Percentiles rank a stretch among this genome's conserved stretches.
phyloP scores from a whole-genome alignment of 1,140 invertebrate genomes.

The Pseudomyrmex gracilis region DNA sequence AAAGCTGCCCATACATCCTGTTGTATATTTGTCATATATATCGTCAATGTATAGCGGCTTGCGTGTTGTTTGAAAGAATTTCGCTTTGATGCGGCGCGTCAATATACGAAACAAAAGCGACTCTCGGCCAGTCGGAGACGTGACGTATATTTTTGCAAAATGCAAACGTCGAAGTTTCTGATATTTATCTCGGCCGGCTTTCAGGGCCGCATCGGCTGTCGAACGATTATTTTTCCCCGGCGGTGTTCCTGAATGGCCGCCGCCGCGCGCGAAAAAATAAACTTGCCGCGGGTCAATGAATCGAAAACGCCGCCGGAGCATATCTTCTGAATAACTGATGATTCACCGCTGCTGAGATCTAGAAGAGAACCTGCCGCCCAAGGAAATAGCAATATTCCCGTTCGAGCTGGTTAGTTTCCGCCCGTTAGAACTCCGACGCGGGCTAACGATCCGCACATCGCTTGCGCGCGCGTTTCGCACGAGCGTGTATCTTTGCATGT shows the following conservation, averaged over 20 bases:
- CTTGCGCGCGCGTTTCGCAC: not conserved
- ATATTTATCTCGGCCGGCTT: conserved; percentile 16
- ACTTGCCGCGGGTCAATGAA: conserved; percentile 41
- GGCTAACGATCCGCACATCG: not conserved
- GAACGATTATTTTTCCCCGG: conserved; percentile 56
- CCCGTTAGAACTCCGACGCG: not conserved
- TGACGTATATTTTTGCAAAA: conserved; percentile 32
- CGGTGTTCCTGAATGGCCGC: conserved; percentile 46
- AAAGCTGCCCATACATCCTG: conserved; percentile 19
- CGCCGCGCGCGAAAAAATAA: not conserved
- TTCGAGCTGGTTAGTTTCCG: conserved; percentile 20
- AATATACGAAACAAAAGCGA: conserved; percentile 19
- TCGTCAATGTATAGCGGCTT: not conserved
- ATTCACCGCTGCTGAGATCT: conserved; percentile 11
- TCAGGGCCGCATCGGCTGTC: conserved; percentile 24
- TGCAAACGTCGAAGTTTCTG: conserved; percentile 3
- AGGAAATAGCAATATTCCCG: not conserved
- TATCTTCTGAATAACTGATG: conserved; percentile 32
- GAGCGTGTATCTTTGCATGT: not conserved
- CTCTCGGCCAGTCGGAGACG: not conserved
- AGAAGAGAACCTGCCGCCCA: not conserved
- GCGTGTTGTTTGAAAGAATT: conserved; percentile 30
- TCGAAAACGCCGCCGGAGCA: conserved; percentile 30
- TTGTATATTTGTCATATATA: conserved; percentile 32
- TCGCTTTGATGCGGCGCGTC: conserved; percentile 35